These are phyloP conservation scores for Hoplodrina blanda DNA, from an alignment of 2,888 invertebrate species.

Conservation along the genomic window DNA sequence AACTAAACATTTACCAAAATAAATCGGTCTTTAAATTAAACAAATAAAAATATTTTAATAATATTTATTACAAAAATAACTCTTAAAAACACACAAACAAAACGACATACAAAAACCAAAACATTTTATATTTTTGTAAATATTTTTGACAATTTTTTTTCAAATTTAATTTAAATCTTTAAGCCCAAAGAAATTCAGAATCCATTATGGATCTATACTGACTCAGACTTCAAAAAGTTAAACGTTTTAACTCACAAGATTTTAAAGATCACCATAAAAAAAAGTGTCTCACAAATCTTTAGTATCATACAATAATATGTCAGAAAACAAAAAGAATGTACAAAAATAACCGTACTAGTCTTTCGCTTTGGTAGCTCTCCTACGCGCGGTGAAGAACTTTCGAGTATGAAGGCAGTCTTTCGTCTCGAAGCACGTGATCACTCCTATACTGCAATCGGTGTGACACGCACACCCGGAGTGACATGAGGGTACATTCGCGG, in stretches of 20 bases:
- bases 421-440: constrained; percentile 68
- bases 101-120: not conserved
- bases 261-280: no score
- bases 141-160: no score
- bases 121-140: no score
- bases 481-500: constrained; percentile 65
- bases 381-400: constrained; percentile 51
- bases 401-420: constrained; percentile 61
- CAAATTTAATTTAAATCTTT: no score
- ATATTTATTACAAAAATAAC: constrained; percentile 12
- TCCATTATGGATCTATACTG: no score
- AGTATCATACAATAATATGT: no score
- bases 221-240: no score
- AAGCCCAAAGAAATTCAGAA: no score
- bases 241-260: no score
- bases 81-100: not conserved
- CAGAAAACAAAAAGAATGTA: no score
- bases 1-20: no score
- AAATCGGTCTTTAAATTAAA: not conserved
- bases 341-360: not conserved
- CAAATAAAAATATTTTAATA: not conserved
- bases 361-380: constrained; percentile 22
- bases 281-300: no score
- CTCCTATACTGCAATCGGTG: constrained; percentile 59
- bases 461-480: constrained; percentile 71